Base-by-base conservation (phyloP, 1,140 invertebrate genomes). In the Trissolcus basalis region DNA sequence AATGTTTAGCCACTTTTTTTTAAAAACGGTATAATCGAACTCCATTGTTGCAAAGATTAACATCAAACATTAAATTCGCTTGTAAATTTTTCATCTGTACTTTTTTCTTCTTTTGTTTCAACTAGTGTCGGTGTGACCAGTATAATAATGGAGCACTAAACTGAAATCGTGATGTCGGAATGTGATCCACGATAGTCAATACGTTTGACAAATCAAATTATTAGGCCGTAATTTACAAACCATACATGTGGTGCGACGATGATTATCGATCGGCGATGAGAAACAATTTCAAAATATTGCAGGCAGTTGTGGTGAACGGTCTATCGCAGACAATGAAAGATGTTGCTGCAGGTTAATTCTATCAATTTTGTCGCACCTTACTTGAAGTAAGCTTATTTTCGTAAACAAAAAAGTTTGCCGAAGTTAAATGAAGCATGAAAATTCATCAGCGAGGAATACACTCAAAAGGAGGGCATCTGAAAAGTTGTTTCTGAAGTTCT, bases 191-290 rank as follows among this genome's bases (percentile, higher is more conserved):
- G 63, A 51, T 15, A 14, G 44, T 53, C 33, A 51, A 50, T 27
- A 45, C 33, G 59, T 45, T 64, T 51, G 39, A 60, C 56, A 36
- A 68, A 71, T 75, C 72, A 58, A 72, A 48, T 75, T 79, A 79
- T 69, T 58, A 51, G 16, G 41, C 54, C 53, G 68, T 72, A 75
- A 75, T 75, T 75, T 64, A 79, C 65, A 56, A 65, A 15, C 67
- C 50, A 48, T 61, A 47, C 61, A 41, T 16, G 68, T 56, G 45
- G 54, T 60, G 60, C 59, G 39, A 51, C 59, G 58, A 78, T 71
- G 51, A 71, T 68, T 78, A 67, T 78, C 61, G 53, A 44, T 33
- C 50, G 51, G 16, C 41, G 50, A 11, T 48, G 45, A 48, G 45
- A 55, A 51, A 47, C 48, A 56, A 60, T 45, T 67, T 36, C 61